Evolutionary conservation across 2,888 invertebrate species (phyloP).

Genomic region (Theristus sp.): DNA sequence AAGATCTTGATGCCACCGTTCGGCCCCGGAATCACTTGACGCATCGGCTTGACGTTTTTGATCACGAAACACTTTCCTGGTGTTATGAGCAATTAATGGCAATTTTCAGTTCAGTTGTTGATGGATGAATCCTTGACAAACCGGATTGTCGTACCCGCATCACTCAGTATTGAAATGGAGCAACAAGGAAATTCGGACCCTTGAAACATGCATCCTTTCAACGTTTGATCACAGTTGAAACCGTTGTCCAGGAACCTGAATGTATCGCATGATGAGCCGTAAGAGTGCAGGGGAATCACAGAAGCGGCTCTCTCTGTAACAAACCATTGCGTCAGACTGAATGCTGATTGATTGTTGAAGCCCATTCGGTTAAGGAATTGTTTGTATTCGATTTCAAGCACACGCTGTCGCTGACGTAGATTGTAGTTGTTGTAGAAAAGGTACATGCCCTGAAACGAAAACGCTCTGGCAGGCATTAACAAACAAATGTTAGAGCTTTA

Average conservation of each 20-base stretch:
- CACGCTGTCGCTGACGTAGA: not conserved
- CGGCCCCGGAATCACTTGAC: not conserved
- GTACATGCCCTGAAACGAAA: not conserved
- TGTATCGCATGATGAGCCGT: too few relatives aligned
- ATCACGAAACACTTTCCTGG: slow-evolving; percentile 1
- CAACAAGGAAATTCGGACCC: not conserved
- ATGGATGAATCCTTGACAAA: too few relatives aligned
- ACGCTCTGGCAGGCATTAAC: too few relatives aligned
- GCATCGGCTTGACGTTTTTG: not conserved
- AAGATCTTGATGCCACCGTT: not conserved
- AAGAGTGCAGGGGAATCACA: too few relatives aligned
- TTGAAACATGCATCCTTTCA: slow-evolving; percentile 1
- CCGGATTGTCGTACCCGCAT: not conserved
- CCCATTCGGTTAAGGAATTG: not conserved
- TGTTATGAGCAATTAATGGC: not conserved
- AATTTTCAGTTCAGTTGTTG: too few relatives aligned
- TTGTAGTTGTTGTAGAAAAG: not conserved
- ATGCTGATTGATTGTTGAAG: not conserved
- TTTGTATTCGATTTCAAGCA: not conserved
- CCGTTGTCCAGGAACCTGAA: slow-evolving; percentile 1
- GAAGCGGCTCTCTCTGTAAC: too few relatives aligned
- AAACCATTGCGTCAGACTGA: not conserved
- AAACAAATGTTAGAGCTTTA: too few relatives aligned
- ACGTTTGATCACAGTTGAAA: not conserved
- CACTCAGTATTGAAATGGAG: not conserved